These are phyloP conservation scores for Parochlus steinenii DNA, from an alignment of 2,888 invertebrate genomes.

Conservation along the genomic window DNA sequence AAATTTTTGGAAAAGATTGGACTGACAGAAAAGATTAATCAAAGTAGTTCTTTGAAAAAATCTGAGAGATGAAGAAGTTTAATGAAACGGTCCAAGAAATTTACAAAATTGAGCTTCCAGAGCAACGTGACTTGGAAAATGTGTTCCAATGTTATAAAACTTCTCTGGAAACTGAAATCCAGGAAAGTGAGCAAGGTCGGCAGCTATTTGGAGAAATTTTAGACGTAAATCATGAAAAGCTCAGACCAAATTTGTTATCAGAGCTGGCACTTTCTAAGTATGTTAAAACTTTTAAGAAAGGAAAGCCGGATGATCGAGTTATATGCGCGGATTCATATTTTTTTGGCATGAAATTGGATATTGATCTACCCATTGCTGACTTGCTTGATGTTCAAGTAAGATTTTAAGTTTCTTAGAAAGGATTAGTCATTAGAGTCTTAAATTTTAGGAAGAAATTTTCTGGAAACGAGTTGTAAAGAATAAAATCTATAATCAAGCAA, in stretches of 20 bases:
- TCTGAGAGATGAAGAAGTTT: no score
- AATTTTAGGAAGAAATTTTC: not conserved
- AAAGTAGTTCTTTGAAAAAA: no score
- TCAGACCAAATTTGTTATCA: no score
- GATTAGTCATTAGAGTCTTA: not conserved
- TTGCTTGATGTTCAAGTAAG: no score
- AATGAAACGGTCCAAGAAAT: no score
- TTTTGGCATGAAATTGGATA: not conserved
- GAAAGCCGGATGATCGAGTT: not conserved
- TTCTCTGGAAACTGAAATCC: constrained; percentile 5
- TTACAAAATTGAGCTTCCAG: no score
- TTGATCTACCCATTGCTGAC: not conserved
- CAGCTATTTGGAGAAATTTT: constrained; percentile 3
- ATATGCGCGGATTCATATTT: not conserved
- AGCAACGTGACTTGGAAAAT: constrained; percentile 1
- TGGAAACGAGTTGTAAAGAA: not conserved
- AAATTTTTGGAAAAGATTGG: no score
- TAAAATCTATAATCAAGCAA: not conserved
- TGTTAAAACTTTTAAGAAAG: not conserved
- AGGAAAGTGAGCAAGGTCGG: constrained; percentile 1
- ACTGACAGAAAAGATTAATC: no score
- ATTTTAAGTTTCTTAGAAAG: not conserved
- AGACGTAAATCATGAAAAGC: not conserved
- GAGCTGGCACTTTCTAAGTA: no score
- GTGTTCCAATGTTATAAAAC: constrained; percentile 1